phyloP scores from a whole-genome alignment of 2,113 vertebrate genomes.

The Atlantisia rogersi region DNA sequence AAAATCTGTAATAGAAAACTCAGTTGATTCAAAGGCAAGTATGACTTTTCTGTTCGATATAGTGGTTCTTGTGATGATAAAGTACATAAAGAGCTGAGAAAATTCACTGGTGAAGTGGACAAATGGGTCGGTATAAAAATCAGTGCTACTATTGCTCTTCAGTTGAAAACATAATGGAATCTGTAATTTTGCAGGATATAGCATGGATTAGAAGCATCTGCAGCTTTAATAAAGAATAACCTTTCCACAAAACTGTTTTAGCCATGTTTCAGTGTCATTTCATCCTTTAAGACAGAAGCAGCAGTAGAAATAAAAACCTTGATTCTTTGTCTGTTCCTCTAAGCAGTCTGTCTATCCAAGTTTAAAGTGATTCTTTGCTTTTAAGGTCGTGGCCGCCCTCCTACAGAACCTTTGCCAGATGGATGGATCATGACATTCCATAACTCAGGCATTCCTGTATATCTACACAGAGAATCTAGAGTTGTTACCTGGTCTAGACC shows the following conservation, averaged over 20 bases:
- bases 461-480: slow-evolving; percentile 97
- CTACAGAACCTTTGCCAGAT: slow-evolving; percentile 95
- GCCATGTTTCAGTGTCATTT: not conserved
- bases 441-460: slow-evolving; percentile 98
- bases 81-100: not conserved
- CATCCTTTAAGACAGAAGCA: not conserved
- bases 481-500: slow-evolving; percentile 99
- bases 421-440: slow-evolving; percentile 99
- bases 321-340: not conserved
- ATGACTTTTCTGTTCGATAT: not conserved
- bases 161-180: not conserved
- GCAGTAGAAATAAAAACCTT: not conserved
- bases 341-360: not conserved
- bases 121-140: not conserved
- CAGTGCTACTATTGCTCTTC: not conserved
- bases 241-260: not conserved
- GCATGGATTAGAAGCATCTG: not conserved
- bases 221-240: not conserved
- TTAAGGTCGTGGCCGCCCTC: slow-evolving; percentile 94
- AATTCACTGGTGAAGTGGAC: not conserved
- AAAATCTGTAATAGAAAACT: not conserved
- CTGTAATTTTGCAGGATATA: not conserved
- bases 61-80: not conserved
- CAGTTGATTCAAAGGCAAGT: not conserved
- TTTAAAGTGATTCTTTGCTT: slow-evolving; percentile 26